A percentile compares a stretch with the other conserved stretches of the same genome.
phyloP scores from a whole-genome alignment of 2,888 invertebrate genomes.

The Exocentrus adspersus region DNA sequence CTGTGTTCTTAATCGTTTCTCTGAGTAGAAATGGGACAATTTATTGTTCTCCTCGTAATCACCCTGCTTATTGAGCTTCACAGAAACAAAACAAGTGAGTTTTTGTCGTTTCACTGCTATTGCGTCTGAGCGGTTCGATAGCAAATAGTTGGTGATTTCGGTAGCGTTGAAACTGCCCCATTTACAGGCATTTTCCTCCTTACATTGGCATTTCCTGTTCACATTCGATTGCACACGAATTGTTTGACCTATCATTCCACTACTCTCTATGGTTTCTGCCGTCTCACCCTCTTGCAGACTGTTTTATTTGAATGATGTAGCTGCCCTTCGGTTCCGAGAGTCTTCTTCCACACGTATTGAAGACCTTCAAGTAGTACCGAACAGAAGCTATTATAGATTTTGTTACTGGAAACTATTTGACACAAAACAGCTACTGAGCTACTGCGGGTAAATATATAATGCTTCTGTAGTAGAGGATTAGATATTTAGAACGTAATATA shows the following conservation, averaged over 20 bases:
- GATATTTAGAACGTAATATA: conserved; percentile 39
- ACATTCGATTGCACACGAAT: conserved; percentile 63
- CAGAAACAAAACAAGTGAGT: conserved; percentile 45
- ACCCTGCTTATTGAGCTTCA: background rate
- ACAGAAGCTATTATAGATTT: conserved; percentile 55
- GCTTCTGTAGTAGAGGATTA: conserved; percentile 40
- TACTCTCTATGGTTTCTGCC: conserved; percentile 46
- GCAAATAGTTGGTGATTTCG: conserved; percentile 50
- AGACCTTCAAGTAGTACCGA: conserved; percentile 55
- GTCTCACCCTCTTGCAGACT: conserved; percentile 35
- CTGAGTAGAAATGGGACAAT: background rate
- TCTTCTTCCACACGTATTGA: conserved; percentile 51
- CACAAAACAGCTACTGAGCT: conserved; percentile 40
- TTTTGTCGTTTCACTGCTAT: conserved; percentile 47
- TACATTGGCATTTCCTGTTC: conserved; percentile 64
- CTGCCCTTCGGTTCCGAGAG: conserved; percentile 50
- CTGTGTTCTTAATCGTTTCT: background rate
- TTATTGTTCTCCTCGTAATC: conserved; percentile 1
- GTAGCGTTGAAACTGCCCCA: conserved; percentile 59
- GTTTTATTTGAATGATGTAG: conserved; percentile 51
- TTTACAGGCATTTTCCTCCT: conserved; percentile 64
- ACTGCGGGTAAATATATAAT: conserved; percentile 39
- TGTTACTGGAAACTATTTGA: conserved; percentile 52
- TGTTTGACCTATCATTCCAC: conserved; percentile 62
- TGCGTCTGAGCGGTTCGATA: conserved; percentile 42